phyloP scores from a whole-genome alignment of 2,888 invertebrate genomes.

The Lucinisca nassula region DNA sequence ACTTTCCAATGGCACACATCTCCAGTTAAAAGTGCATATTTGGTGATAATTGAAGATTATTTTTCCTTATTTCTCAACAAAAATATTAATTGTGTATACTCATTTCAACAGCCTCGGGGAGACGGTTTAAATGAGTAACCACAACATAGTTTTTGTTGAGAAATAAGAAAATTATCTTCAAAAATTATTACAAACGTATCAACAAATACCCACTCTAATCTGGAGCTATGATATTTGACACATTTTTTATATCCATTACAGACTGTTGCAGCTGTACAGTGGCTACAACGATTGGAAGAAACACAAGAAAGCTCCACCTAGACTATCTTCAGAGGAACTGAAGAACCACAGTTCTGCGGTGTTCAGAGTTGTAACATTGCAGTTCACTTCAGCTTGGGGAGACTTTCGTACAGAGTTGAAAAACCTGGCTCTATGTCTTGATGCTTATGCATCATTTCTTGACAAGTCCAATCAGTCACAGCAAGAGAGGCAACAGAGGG shows the following conservation, averaged over 20 bases:
- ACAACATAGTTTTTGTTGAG: background rate
- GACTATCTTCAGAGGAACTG: constrained; percentile 15
- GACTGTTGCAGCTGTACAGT: background rate
- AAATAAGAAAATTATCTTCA: background rate
- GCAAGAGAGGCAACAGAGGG: constrained; percentile 13
- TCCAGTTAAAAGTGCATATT: too few relatives aligned
- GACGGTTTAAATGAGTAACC: too few relatives aligned
- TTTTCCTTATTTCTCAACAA: background rate
- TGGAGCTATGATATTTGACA: background rate
- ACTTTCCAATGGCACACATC: too few relatives aligned
- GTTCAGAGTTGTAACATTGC: constrained; percentile 1
- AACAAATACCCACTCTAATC: background rate
- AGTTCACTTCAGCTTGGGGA: constrained; percentile 31
- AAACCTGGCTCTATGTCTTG: constrained; percentile 2
- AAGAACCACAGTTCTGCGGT: constrained; percentile 5
- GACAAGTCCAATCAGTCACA: constrained; percentile 21
- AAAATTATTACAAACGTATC: background rate
- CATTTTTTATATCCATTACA: background rate
- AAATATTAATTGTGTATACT: too few relatives aligned
- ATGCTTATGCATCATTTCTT: constrained; percentile 23
- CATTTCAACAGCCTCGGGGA: too few relatives aligned
- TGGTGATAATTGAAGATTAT: too few relatives aligned
- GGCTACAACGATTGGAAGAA: constrained; percentile 44
- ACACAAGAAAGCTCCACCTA: constrained; percentile 33
- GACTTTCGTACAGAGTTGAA: constrained; percentile 17